phyloP scores from a whole-genome alignment of 2,888 invertebrate species.

The Ecdyonurus torrentis region DNA sequence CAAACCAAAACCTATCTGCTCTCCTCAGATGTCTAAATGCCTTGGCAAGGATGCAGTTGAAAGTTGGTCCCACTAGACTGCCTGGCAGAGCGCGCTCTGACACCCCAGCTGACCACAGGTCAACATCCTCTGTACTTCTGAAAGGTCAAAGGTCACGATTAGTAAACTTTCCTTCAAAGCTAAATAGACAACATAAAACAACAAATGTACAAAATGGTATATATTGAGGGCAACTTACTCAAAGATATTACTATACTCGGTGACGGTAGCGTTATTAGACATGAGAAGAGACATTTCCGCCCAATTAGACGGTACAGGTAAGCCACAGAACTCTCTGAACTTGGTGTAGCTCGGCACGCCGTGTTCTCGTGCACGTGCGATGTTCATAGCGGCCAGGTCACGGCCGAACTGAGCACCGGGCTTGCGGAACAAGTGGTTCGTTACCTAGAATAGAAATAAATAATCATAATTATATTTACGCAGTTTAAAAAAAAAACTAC shows the following conservation, averaged over 20 bases:
- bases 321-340: conserved; percentile 23
- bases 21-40: conserved; percentile 25
- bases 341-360: conserved; percentile 28
- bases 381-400: conserved; percentile 31
- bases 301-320: conserved; percentile 21
- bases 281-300: conserved; percentile 19
- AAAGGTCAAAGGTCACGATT: neutral
- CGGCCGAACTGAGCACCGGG: conserved; percentile 29
- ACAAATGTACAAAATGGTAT: neutral
- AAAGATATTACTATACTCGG: conserved; percentile 22
- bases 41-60: conserved; percentile 29
- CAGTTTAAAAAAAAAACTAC: no score
- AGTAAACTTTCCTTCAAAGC: neutral
- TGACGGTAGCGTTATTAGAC: conserved; percentile 23
- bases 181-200: neutral
- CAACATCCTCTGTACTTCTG: conserved; percentile 25
- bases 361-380: conserved; percentile 31
- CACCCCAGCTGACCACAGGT: conserved; percentile 28
- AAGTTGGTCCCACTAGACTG: conserved; percentile 31
- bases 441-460: conserved; percentile 25
- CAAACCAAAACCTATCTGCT: conserved; percentile 65
- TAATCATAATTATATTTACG: no score
- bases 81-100: conserved; percentile 29
- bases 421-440: conserved; percentile 34
- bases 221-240: conserved; percentile 15